These are phyloP conservation scores for Apus apus DNA, from an alignment of 2,113 vertebrate genomes.

Conservation along the genomic window DNA sequence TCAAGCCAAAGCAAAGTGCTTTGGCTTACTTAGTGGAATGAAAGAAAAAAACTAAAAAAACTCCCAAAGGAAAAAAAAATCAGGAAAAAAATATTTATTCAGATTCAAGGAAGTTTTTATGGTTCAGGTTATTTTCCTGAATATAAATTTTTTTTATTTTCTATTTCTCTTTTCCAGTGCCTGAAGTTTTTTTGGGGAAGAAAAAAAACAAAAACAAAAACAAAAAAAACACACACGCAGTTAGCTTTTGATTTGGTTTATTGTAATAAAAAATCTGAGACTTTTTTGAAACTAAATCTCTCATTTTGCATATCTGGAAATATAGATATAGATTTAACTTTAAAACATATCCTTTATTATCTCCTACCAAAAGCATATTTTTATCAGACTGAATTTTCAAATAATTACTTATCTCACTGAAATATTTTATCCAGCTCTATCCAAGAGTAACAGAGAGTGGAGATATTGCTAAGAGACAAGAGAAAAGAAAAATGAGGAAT, in stretches of 20 bases:
- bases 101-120: background rate
- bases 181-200: background rate
- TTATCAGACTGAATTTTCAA: background rate
- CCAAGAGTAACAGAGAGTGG: background rate
- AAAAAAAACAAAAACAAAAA: too few species aligned
- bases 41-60: background rate
- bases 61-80: background rate
- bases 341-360: background rate
- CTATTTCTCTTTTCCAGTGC: background rate
- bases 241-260: fast-evolving
- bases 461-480: background rate
- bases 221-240: fast-evolving
- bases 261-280: background rate
- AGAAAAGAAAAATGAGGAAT: background rate
- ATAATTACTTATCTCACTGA: background rate
- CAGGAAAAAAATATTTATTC: background rate
- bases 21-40: background rate
- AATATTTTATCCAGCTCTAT: background rate
- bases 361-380: background rate
- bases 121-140: background rate
- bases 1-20: background rate
- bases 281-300: background rate
- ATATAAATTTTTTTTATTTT: too few species aligned
- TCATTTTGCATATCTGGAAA: background rate
- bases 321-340: background rate